Evolutionary conservation across 2,113 vertebrate species (phyloP), one percentile per base, ranked within the genome.

Genomic region (Chloropsis cyanopogon): DNA sequence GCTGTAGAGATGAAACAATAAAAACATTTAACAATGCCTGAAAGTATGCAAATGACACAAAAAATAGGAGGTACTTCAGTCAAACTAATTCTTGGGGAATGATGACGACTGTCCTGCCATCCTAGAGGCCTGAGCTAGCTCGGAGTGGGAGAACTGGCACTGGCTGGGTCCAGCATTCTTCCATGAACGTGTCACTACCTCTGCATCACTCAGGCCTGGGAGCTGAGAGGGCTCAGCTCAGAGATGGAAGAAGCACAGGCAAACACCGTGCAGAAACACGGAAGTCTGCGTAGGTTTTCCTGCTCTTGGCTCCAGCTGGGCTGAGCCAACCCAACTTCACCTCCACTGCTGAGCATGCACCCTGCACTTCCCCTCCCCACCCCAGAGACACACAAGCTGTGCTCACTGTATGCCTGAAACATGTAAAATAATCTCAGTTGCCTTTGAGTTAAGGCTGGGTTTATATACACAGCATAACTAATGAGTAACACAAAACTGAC

Each of bases 321-420:
- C 47, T 78, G n/a, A 26, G 47, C 56, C 2, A 6, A 21, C 22
- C n/a, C 68, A 75, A 7, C 26, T 75, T 42, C 16, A 47, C 2
- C 9, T 31, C 11, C 19, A 10, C 1, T 13, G 56, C 60, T 60
- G 37, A 64, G 29, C 1, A 0, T 1, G 7, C 19, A 14, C 29
- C 49, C 20, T 61, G 26, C 39, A 23, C 13, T 3, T 7, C 10
- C 47, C 52, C 44, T 54, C 22, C 41, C 57, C 44, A 44, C 21
- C 22, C 33, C 11, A 81, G 14, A 59, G 49, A 53, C 33, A 37
- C n/a, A 46, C 37, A 22, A 54, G 20, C 53, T 46, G 14, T 60
- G 24, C n/a, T 53, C 4, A 0, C 49, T 79, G 20, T 16, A 88
- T 21, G 59, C 39, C 63, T 88, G 31, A 18, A 44, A 64, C 7